Percentiles rank a stretch among this genome's conserved stretches.
These are phyloP conservation scores for Agrochola lota DNA, from an alignment of 2,888 invertebrate species.

Conservation along the genomic window DNA sequence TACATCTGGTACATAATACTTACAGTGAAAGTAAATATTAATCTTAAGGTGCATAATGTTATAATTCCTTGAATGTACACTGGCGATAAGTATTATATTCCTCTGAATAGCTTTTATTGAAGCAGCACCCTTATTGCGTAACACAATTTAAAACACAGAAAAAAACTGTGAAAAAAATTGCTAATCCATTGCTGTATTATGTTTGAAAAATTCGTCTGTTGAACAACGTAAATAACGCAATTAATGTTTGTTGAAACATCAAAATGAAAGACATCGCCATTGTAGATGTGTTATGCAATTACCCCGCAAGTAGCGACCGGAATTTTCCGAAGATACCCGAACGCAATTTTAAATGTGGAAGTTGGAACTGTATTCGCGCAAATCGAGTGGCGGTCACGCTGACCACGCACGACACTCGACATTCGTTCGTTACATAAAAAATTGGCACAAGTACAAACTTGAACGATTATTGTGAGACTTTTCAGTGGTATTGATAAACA, in stretches of 20 bases:
- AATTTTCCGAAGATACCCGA: conserved; percentile 41
- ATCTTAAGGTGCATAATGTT: no score
- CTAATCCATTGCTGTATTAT: not conserved
- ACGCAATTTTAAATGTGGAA: conserved; percentile 28
- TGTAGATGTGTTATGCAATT: not conserved
- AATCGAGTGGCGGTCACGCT: conserved; percentile 33
- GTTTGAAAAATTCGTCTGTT: not conserved
- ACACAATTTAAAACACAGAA: not conserved
- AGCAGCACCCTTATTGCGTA: not conserved
- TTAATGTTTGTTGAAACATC: not conserved
- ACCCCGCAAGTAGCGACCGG: not conserved
- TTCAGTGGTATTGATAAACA: conserved; percentile 38
- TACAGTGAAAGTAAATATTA: not conserved
- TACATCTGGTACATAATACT: not conserved
- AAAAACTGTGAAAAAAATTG: not conserved
- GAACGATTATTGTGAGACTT: conserved; percentile 44
- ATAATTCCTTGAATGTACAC: not conserved
- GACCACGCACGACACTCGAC: conserved; percentile 40
- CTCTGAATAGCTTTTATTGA: not conserved
- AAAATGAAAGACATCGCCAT: not conserved
- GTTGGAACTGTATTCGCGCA: conserved; percentile 19
- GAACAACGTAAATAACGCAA: not conserved
- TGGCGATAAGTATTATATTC: not conserved
- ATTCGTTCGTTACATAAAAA: conserved; percentile 63
- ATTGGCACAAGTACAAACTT: conserved; percentile 69